Evolutionary conservation across 2,113 vertebrate genomes (phyloP).

Genomic region (Glaucomys volans): DNA sequence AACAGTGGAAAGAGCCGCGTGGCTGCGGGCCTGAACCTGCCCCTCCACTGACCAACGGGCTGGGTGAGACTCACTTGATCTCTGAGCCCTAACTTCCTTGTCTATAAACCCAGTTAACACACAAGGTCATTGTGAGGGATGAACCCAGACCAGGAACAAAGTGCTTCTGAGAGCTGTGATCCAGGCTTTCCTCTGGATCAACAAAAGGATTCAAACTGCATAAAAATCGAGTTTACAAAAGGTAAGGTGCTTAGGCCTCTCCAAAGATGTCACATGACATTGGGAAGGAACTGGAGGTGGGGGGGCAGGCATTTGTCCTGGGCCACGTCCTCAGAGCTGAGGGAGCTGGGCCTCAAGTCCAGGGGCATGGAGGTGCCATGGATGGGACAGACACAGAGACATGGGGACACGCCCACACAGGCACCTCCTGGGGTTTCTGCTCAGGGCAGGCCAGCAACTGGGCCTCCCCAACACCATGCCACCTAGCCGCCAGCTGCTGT

Average conservation of each 20-base stretch:
- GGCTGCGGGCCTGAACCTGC: background rate
- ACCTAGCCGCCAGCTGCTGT: background rate
- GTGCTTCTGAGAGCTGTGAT: background rate
- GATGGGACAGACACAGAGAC: accelerated
- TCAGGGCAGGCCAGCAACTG: background rate
- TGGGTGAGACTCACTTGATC: background rate
- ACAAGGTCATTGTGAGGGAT: background rate
- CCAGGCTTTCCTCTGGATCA: background rate
- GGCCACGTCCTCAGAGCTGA: background rate
- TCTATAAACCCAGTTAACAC: background rate
- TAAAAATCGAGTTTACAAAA: background rate
- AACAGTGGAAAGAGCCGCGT: background rate
- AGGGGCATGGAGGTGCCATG: background rate
- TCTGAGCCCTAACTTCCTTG: conserved; percentile 3
- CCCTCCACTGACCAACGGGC: background rate
- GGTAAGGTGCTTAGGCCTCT: background rate
- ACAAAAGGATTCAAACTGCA: background rate
- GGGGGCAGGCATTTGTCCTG: background rate
- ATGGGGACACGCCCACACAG: too few species aligned
- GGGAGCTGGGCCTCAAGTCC: background rate
- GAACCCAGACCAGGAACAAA: accelerated
- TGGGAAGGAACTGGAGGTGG: too few species aligned
- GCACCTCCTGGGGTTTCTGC: background rate
- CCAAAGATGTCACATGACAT: background rate
- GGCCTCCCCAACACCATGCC: background rate